Evolutionary conservation across 2,113 vertebrate genomes (phyloP).

Genomic region (Epinephelus lanceolatus): DNA sequence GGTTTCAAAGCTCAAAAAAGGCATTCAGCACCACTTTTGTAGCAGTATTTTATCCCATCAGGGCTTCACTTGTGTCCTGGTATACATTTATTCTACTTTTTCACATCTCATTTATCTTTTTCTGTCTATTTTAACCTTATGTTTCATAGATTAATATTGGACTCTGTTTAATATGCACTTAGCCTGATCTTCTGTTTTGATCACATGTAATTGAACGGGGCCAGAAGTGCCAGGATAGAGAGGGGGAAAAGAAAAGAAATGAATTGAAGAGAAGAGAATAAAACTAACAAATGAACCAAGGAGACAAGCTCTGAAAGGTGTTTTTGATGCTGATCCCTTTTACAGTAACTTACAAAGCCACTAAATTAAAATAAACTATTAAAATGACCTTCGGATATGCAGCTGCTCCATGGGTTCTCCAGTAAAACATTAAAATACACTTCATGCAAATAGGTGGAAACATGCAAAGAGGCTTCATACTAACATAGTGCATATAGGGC

Average conservation of each 20-base stretch:
- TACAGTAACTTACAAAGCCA: neutral
- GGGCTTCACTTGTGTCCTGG: neutral
- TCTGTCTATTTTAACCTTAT: neutral
- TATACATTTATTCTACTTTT: neutral
- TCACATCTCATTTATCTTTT: neutral
- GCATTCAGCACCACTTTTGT: neutral
- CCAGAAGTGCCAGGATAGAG: neutral
- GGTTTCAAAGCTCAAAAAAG: slow-evolving; percentile 18
- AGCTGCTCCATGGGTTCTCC: neutral
- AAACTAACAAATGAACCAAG: neutral
- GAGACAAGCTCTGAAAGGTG: neutral
- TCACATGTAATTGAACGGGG: slow-evolving; percentile 28
- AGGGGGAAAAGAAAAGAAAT: neutral
- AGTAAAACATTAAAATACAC: slow-evolving; percentile 38
- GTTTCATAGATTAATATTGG: slow-evolving; percentile 1
- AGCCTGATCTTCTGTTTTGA: slow-evolving; percentile 10
- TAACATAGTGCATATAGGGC: slow-evolving; percentile 39
- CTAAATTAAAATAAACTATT: slow-evolving; percentile 37
- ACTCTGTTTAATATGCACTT: slow-evolving; percentile 14
- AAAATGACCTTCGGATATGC: slow-evolving; percentile 43
- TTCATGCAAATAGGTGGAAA: slow-evolving; percentile 40
- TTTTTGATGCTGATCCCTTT: neutral
- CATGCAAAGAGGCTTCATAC: slow-evolving; percentile 41
- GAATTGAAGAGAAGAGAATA: neutral
- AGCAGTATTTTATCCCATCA: neutral